Conservation (phyloP, 1,140 invertebrate species). For the Sogatella furcifera region DNA sequence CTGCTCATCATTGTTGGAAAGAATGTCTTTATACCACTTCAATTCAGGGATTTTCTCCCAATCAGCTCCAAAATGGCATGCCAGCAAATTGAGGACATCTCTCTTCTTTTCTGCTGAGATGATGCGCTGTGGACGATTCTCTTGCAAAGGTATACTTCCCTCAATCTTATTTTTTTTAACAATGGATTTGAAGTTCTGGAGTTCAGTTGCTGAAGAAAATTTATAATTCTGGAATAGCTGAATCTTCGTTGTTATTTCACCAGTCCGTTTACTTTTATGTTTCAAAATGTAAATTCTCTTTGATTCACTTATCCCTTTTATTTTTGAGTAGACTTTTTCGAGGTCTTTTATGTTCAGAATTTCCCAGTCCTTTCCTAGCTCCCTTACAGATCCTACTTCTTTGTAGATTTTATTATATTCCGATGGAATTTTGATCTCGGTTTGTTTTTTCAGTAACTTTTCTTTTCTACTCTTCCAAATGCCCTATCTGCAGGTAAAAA, state of each 20-base stretch:
- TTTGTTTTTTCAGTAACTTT: not conserved
- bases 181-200: not conserved
- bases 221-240: not conserved
- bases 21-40: too few species aligned
- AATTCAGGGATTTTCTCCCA: too few species aligned
- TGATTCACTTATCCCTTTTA: not conserved
- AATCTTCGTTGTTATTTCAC: not conserved
- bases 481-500: not conserved
- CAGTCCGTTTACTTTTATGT: not conserved
- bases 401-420: not conserved
- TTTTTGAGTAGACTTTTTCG: not conserved
- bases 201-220: not conserved
- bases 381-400: not conserved
- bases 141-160: not conserved
- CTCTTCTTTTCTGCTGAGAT: not conserved
- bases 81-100: not conserved
- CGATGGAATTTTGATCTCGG: not conserved
- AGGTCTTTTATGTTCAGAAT: not conserved
- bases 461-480: not conserved
- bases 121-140: not conserved
- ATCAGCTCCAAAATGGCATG: too few species aligned
- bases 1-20: too few species aligned
- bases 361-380: not conserved
- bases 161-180: not conserved
- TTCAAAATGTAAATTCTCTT: not conserved